Base-by-base conservation (phyloP, 2,797 vertebrate genomes). In the Gymnodraco acuticeps region DNA sequence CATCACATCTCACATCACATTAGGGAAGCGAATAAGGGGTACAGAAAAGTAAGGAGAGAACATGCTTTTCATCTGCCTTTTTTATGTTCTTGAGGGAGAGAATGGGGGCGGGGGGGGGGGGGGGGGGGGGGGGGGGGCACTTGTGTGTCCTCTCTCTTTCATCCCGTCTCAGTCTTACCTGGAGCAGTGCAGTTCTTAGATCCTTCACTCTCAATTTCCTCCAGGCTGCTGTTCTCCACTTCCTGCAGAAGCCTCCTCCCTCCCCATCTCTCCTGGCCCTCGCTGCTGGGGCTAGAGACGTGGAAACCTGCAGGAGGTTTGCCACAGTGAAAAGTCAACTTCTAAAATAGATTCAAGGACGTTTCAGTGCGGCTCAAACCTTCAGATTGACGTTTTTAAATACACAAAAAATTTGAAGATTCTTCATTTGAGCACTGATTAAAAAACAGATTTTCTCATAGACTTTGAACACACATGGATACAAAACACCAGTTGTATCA, bases 151-250 rank as follows among this genome's bases (percentile, higher is more conserved):
- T 85, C 73, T 54, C 87, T 92, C 83, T 84, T 82, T 85, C 72
- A 69, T 72, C 58, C 53, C 0, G 50, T 46, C 53, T 75, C 53
- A 4, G 2, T 83, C 81, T 90, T 96, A 98, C 97, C 97, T 94
- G 97, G 97, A 55, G 95, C 87, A 1, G 97, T 98, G 93, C 97
- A 98, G 87, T 98, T 98, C 82, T 94, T 97, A 73, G 86, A 85
- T 2, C 3, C 87, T 53, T 93, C 90, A 0, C 80, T 88, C 0
- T 93, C 93, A 43, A 75, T n/a, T 0, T 94, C 84, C 1, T 95
- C 95, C 27, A 87, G 64, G 53, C 75, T 80, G 63, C 95, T 91
- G 85, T 94, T 95, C 79, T 94, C 89, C 0, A 12, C 77, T 15
- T 92, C 91, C 74, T 97, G 95, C 89, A 97, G 94, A 0, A 98